These are phyloP conservation scores for Hippocampus zosterae DNA, from an alignment of 2,113 vertebrate genomes.

Conservation along the genomic window DNA sequence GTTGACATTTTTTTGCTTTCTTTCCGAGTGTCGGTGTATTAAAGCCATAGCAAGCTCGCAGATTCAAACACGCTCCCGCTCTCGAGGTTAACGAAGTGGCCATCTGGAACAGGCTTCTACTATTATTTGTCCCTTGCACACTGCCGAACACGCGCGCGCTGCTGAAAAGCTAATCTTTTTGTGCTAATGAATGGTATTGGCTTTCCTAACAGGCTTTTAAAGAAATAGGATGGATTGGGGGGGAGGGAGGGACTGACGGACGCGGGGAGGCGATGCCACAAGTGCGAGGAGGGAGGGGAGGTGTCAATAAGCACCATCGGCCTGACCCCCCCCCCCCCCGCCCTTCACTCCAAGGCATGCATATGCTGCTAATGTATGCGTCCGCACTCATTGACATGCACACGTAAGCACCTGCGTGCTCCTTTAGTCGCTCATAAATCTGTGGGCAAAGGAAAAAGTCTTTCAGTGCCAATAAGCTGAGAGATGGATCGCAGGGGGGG, in stretches of 20 bases:
- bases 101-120: constrained; percentile 50
- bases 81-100: constrained; percentile 58
- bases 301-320: constrained; percentile 65
- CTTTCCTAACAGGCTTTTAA: constrained; percentile 73
- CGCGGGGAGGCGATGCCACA: constrained; percentile 26
- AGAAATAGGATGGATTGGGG: constrained; percentile 64
- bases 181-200: constrained; percentile 71
- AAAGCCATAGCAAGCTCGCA: constrained; percentile 13
- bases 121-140: constrained; percentile 54
- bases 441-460: constrained; percentile 49
- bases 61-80: constrained; percentile 8
- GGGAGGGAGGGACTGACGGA: constrained; percentile 33
- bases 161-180: constrained; percentile 69
- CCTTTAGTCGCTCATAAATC: constrained; percentile 58
- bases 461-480: constrained; percentile 61
- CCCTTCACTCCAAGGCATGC: constrained; percentile 36
- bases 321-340: constrained; percentile 25
- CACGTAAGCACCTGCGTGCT: constrained; percentile 12
- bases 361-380: constrained; percentile 48
- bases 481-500: constrained; percentile 58
- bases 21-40: constrained; percentile 10
- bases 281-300: constrained; percentile 41
- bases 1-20: not conserved
- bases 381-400: constrained; percentile 16
- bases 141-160: constrained; percentile 3